Conservation (phyloP, 2,888 invertebrate species). For the Drosophila silvestris region DNA sequence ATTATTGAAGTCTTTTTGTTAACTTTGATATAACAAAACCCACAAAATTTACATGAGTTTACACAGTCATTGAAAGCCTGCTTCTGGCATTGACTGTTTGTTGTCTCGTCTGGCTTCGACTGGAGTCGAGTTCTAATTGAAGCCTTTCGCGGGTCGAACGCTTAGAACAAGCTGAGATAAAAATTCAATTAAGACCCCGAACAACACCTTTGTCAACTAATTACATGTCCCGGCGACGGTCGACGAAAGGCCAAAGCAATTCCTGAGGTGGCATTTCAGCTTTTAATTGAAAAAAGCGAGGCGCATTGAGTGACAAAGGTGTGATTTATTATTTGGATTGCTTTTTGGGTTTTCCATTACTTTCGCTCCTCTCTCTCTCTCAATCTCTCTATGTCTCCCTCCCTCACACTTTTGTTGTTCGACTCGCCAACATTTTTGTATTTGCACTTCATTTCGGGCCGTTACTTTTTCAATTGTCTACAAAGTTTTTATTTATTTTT, state of each 20-base stretch:
- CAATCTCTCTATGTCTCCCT: background rate
- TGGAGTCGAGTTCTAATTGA: constrained; percentile 34
- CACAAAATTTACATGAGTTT: constrained; percentile 44
- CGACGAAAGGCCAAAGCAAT: constrained; percentile 71
- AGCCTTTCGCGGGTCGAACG: constrained; percentile 35
- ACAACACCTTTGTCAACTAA: constrained; percentile 78
- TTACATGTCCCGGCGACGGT: constrained; percentile 64
- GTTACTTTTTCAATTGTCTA: constrained; percentile 60
- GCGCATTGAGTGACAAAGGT: constrained; percentile 76
- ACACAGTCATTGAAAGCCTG: constrained; percentile 17
- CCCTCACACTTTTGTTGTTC: constrained; percentile 9
- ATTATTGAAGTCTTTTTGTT: constrained; percentile 4
- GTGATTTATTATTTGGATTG: constrained; percentile 76
- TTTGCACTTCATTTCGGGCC: constrained; percentile 57
- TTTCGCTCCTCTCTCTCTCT: background rate
- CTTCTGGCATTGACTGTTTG: constrained; percentile 9
- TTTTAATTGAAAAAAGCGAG: constrained; percentile 69
- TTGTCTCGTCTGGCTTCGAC: background rate
- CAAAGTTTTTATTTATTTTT: constrained; percentile 39
- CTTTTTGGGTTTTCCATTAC: constrained; percentile 43
- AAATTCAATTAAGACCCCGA: constrained; percentile 72
- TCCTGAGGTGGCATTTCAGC: constrained; percentile 56
- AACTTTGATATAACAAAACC: constrained; percentile 5
- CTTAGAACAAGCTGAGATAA: constrained; percentile 64
- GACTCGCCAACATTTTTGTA: constrained; percentile 30